Conservation (phyloP, 2,113 vertebrate genomes). For the Phaetusa simplex region DNA sequence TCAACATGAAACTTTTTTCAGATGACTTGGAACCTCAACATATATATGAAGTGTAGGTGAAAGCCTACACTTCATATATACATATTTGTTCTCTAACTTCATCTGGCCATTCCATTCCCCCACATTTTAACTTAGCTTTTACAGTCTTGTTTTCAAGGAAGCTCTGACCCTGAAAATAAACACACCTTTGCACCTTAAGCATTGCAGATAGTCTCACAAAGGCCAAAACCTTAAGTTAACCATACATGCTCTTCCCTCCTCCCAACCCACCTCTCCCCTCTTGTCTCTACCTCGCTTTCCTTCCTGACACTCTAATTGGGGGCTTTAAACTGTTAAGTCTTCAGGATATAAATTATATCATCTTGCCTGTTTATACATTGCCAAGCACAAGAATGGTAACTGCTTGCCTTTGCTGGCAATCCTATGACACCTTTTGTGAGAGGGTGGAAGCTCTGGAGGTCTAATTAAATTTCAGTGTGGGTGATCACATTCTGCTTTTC, state of each 20-base stretch:
- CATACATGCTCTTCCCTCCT: neutral
- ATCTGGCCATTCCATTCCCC: neutral
- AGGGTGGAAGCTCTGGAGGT: conserved; percentile 18
- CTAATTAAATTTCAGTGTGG: conserved; percentile 58
- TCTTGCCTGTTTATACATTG: conserved; percentile 15
- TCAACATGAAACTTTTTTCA: neutral
- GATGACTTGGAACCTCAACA: neutral
- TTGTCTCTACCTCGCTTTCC: neutral
- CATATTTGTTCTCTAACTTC: neutral
- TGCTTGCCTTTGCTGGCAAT: neutral
- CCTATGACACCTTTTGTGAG: conserved; percentile 13
- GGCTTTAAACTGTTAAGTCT: conserved; percentile 16
- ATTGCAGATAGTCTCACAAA: neutral
- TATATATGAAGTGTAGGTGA: no score
- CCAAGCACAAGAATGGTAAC: neutral
- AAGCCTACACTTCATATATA: neutral
- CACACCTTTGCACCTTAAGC: neutral
- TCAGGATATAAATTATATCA: conserved; percentile 39
- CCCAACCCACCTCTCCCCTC: neutral
- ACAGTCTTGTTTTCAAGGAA: neutral
- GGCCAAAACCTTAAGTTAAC: neutral
- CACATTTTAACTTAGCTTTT: neutral
- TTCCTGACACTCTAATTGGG: conserved; percentile 12
- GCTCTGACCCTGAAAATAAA: neutral
- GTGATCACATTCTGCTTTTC: conserved; percentile 67